Percentiles rank a stretch among this genome's conserved stretches.
Evolutionary conservation across 2,797 vertebrate genomes (phyloP).

Genomic region (Mareca strepera): DNA sequence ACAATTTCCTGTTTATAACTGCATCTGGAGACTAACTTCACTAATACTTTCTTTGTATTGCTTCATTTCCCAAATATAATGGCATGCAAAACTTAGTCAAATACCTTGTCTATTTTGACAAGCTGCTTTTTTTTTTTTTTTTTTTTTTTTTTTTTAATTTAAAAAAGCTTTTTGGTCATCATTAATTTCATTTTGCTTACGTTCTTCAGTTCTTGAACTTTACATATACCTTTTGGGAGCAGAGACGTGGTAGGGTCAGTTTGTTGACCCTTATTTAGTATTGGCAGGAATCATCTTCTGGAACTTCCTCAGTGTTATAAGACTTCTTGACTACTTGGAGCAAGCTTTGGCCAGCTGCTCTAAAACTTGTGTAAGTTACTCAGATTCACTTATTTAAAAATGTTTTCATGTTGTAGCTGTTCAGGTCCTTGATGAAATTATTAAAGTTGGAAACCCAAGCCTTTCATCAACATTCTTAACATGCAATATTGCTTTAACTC

Average conservation of each 20-base stretch:
- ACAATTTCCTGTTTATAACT: constrained; percentile 70
- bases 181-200: background rate
- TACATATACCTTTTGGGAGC: background rate
- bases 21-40: constrained; percentile 52
- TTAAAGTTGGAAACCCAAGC: background rate
- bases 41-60: constrained; percentile 8
- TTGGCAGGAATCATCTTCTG: constrained; percentile 15
- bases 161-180: background rate
- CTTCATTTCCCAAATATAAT: constrained; percentile 10
- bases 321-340: constrained; percentile 54
- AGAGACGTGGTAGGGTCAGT: background rate
- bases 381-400: background rate
- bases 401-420: background rate
- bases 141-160: background rate
- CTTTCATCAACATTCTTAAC: background rate
- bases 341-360: constrained; percentile 45
- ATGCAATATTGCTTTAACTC: background rate
- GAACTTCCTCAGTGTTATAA: constrained; percentile 37
- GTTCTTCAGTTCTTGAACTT: background rate
- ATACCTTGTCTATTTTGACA: background rate
- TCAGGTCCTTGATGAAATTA: background rate
- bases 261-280: background rate
- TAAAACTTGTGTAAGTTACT: background rate
- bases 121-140: background rate
- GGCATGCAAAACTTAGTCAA: background rate